Base-by-base conservation (phyloP, 1,140 invertebrate species). In the Lutraria rhynchaena region DNA sequence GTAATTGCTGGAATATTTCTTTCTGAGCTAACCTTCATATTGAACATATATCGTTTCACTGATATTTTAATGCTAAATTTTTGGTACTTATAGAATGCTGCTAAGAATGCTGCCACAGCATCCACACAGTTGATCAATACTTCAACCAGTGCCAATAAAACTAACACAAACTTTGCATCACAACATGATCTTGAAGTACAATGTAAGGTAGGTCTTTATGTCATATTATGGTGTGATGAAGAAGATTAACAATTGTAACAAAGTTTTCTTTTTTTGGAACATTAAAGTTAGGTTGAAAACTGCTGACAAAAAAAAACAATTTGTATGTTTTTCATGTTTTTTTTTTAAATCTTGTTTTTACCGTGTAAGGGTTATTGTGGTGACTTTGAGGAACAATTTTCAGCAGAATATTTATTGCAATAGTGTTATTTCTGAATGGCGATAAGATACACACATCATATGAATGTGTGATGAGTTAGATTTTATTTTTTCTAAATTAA, bases 91-190 rank as follows among this genome's bases (percentile, higher is more conserved):
- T 82, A 93, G 91, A 91, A 90, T 81, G 96, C 96, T 82, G 97
- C 97, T 0, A 96, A 97, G 88, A 95, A 97, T 85, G 97, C 97
- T 0, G 96, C 97, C 0, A 95, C 96, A 0, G 95, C 96, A 51
- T 97, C 97, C 0, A 98, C 97, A 0, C 98, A 99, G 89, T 96
- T 97, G 77, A 96, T 99, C 65, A 93, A 91, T 57, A 91, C 93
- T 7, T 88, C 93, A 4, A 87, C 89, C 22, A 89, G 86, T 22
- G 89, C 90, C 57, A 95, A 96, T 29, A 95, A 96, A 0, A 95
- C 96, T 0, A 94, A 95, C 83, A 91, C 97, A 96, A 92, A 95
- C 94, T 27, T 96, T 95, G 91, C 92, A 55, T 95, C 94, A 3
- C 94, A 96, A 88, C 95, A 96, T 83, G 95, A 96, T 53, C 92